Percentiles rank a stretch among this genome's conserved stretches.
These are phyloP conservation scores for Notiomystis cincta DNA, from an alignment of 2,113 vertebrate species.

Conservation along the genomic window DNA sequence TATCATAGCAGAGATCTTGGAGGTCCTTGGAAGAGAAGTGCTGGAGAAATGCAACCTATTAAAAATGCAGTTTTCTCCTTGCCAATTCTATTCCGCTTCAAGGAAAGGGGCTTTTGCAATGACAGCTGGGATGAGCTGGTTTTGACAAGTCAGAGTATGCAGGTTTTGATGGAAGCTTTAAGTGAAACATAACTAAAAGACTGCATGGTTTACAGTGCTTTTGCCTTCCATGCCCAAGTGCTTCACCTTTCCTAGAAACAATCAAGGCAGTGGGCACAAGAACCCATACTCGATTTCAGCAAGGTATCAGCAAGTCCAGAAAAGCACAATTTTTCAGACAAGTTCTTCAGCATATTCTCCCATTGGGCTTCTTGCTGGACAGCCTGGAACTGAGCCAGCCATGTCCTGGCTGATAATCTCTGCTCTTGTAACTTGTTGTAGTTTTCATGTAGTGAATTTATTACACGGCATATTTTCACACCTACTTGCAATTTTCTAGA, in stretches of 20 bases:
- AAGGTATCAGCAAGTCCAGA: neutral
- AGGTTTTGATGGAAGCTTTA: conserved; percentile 17
- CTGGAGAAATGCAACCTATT: conserved; percentile 4
- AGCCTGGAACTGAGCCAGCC: neutral
- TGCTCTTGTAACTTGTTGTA: neutral
- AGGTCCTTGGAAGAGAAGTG: neutral
- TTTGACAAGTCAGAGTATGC: conserved; percentile 51
- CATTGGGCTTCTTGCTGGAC: neutral
- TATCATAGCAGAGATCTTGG: neutral
- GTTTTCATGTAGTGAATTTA: neutral
- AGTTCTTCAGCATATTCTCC: neutral
- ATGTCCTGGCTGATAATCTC: neutral
- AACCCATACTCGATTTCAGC: neutral
- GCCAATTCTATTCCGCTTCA: conserved; percentile 43
- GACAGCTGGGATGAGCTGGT: conserved; percentile 50
- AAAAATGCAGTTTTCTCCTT: conserved; percentile 34
- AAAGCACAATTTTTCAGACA: neutral
- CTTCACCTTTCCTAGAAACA: neutral
- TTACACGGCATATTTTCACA: neutral
- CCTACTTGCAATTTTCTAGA: neutral
- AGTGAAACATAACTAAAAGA: neutral
- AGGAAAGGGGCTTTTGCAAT: conserved; percentile 24
- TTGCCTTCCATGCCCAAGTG: neutral
- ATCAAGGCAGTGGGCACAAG: neutral
- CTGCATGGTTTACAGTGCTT: neutral